Evolutionary conservation across 2,888 invertebrate genomes (phyloP), one percentile per base, ranked within the genome.

Genomic region (Ophion obscuratus): DNA sequence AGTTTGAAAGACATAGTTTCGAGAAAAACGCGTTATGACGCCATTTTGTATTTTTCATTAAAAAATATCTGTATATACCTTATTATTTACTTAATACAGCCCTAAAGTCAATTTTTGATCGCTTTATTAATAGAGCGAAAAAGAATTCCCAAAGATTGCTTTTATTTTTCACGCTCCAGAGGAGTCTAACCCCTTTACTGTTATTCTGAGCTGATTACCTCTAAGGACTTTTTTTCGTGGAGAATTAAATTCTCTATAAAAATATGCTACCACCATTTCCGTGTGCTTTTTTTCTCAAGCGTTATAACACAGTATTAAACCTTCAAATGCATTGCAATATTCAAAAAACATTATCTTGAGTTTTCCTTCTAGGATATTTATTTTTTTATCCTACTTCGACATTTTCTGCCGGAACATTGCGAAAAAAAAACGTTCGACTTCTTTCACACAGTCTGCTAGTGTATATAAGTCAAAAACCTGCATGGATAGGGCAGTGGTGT

Each of bases 261-360:
- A n/a, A n/a, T n/a, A n/a, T n/a, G n/a, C n/a, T n/a, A n/a, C n/a
- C n/a, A n/a, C n/a, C n/a, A n/a, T n/a, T n/a, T n/a, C n/a, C n/a
- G n/a, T n/a, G n/a, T n/a, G n/a, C n/a, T n/a, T n/a, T n/a, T n/a
- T n/a, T n/a, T n/a, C n/a, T n/a, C n/a, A n/a, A n/a, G n/a, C n/a
- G n/a, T n/a, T n/a, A n/a, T 36, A 36, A 36, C 36, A 36, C 36
- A 36, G 36, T 36, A 36, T 36, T 36, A 61, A 61, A 61, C 24
- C 61, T 61, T 61, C 20, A 61, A 61, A 24, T 20, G 61, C 61
- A 61, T 20, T 24, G 24, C 61, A 20, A 61, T 61, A 61, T 61
- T 61, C 24, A 61, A 61, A 61, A 61, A 61, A 61, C 61, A 61
- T 61, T 61, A 61, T 61, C 24, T 61, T 61, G 61, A 61, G 61